These are phyloP conservation scores for Cotesia vestalis DNA, from an alignment of 1,140 invertebrate species.

Conservation along the genomic window DNA sequence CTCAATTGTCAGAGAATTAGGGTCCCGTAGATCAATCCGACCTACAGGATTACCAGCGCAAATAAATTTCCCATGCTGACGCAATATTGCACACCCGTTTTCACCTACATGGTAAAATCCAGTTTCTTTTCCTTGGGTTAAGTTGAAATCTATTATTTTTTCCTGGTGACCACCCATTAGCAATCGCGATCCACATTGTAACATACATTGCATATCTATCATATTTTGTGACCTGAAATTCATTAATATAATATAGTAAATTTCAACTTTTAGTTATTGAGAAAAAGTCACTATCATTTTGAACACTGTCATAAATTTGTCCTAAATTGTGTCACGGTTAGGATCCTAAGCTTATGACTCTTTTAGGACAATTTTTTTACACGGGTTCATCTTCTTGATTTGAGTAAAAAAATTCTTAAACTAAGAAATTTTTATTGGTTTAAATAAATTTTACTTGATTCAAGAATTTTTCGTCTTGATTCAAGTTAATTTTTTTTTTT, in stretches of 20 bases:
- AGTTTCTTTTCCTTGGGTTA: conserved; percentile 79
- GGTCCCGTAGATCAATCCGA: conserved; percentile 84
- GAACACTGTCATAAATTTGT: too few species aligned
- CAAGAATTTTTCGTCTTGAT: too few species aligned
- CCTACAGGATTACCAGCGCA: conserved; percentile 89
- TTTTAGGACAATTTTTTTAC: too few species aligned
- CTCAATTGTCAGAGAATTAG: conserved; percentile 78
- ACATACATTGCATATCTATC: conserved; percentile 93
- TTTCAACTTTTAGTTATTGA: too few species aligned
- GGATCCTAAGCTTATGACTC: too few species aligned
- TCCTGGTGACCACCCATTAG: conserved; percentile 92
- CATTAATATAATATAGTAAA: conserved; percentile 19
- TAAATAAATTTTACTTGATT: too few species aligned
- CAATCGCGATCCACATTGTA: conserved; percentile 78
- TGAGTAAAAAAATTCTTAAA: too few species aligned
- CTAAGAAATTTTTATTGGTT: too few species aligned
- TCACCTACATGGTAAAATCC: conserved; percentile 76
- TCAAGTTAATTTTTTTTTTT: too few species aligned
- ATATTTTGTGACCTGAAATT: conserved; percentile 78
- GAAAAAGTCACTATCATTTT: too few species aligned
- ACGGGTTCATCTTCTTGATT: too few species aligned
- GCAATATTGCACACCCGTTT: conserved; percentile 87
- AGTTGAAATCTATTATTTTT: conserved; percentile 88
- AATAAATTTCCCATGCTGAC: conserved; percentile 82
- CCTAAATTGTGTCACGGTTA: too few species aligned